Base-by-base conservation (phyloP, 1,140 invertebrate species). In the Heterodera carotae region DNA sequence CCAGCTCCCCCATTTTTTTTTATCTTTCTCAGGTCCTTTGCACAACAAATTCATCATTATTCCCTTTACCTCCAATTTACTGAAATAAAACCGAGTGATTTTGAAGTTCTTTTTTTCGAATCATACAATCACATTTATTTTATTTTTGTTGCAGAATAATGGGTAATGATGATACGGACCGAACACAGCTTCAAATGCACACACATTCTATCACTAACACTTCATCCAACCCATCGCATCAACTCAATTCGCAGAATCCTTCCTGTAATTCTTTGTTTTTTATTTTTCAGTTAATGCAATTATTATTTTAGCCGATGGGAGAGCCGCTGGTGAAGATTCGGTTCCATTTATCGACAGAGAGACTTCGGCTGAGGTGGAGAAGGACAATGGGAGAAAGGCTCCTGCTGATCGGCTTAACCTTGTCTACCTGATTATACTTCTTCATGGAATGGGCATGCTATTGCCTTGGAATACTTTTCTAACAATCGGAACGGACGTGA, bases 391-490 rank as follows among this genome's bases (percentile, higher is more conserved):
- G 10, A 4, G 27, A 1, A 29, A 8, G 27, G 6, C 69, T 25
- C 77, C 43, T n/a, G n/a, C 29, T 2, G 77, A 78, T 69, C 59
- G 62, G 43, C 43, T 33, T 22, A 79, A 79, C 10, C 25, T 82
- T 39, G 82, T 82, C 34, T 82, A 84, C 25, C 8, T 69, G 34
- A 82, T 82, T 25, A 48, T 82, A 33, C 81, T 98, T 70, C 89
- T 98, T 43, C 96, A 98, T 89, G 97, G 97, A n/a, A 91, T 99
- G 78, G 96, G 96, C 15, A 93, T 92, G 0, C 90, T 99, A 43
- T 95, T 96, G 90, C 94, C 96, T 22, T 99, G 96, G 96, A 99
- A 99, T 88, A 98, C 98, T 94, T 97, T 99, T 88, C 97, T 99
- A 82, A 98, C 93, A 75, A 86, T 87, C 72, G 95, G 96, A 10